phyloP scores from a whole-genome alignment of 2,888 invertebrate genomes.

The Pachycephus smyrnensis region DNA sequence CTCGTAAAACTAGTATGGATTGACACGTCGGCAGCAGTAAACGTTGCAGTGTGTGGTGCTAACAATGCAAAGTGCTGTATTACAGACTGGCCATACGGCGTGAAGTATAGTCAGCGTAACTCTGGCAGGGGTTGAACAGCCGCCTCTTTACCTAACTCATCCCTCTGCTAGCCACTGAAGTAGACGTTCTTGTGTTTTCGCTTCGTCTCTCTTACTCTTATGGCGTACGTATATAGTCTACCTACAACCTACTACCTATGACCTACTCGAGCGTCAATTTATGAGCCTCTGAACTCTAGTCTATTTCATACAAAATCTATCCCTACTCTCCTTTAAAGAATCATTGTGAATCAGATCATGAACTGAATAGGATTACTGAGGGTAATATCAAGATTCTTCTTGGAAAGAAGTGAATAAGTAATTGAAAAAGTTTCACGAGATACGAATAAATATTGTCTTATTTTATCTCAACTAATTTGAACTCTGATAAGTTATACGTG shows the following conservation, averaged over 20 bases:
- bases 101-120: not conserved
- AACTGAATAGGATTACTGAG: not conserved
- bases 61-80: constrained; percentile 57
- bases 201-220: not conserved
- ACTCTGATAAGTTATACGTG: too few species aligned
- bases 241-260: not conserved
- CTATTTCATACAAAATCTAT: not conserved
- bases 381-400: not conserved
- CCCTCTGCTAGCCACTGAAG: constrained; percentile 11
- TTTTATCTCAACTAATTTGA: not conserved
- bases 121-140: not conserved
- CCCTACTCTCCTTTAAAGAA: not conserved
- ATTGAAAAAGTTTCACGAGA: not conserved
- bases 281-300: not conserved
- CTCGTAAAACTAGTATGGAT: constrained; percentile 60
- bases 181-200: constrained; percentile 11
- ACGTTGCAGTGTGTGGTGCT: constrained; percentile 39
- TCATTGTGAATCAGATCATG: not conserved
- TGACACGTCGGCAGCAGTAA: constrained; percentile 60
- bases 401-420: not conserved
- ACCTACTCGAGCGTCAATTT: not conserved
- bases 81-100: constrained; percentile 32
- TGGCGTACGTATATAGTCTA: not conserved
- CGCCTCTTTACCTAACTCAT: not conserved
- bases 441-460: not conserved